Evolutionary conservation across 2,888 invertebrate genomes (phyloP).

Genomic region (Anthophora plumipes): DNA sequence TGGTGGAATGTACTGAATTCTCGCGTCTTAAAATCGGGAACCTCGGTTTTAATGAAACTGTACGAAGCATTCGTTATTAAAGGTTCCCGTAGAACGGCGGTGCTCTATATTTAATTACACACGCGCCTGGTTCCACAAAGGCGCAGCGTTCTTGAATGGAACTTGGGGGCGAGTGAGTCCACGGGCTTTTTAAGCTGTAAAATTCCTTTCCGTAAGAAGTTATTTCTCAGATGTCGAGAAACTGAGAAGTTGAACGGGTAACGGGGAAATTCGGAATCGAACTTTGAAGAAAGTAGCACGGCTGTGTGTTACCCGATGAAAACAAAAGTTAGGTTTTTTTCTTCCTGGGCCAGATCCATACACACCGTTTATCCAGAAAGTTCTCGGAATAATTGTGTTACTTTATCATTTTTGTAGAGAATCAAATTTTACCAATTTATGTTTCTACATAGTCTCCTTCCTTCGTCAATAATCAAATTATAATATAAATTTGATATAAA

Average conservation of each 20-base stretch:
- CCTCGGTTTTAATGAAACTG: background rate
- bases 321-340: too few species aligned
- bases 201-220: background rate
- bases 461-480: too few species aligned
- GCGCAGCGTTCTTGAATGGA: background rate
- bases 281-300: background rate
- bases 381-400: too few species aligned
- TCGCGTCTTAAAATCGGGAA: background rate
- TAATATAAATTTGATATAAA: too few species aligned
- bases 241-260: background rate
- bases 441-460: too few species aligned
- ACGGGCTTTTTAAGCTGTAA: background rate
- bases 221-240: background rate
- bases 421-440: too few species aligned
- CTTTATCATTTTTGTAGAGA: too few species aligned
- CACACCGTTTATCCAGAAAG: too few species aligned
- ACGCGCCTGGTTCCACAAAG: background rate
- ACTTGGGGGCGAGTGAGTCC: background rate
- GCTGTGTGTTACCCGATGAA: conserved; percentile 2
- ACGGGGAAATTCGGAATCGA: background rate
- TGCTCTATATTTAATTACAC: conserved; percentile 10
- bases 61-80: background rate
- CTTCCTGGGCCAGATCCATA: too few species aligned
- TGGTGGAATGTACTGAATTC: background rate
- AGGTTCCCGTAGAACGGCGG: background rate